A percentile compares a stretch with the other conserved stretches of the same genome.
Conservation (phyloP, 2,113 vertebrate genomes). For the Oryzias celebensis region DNA sequence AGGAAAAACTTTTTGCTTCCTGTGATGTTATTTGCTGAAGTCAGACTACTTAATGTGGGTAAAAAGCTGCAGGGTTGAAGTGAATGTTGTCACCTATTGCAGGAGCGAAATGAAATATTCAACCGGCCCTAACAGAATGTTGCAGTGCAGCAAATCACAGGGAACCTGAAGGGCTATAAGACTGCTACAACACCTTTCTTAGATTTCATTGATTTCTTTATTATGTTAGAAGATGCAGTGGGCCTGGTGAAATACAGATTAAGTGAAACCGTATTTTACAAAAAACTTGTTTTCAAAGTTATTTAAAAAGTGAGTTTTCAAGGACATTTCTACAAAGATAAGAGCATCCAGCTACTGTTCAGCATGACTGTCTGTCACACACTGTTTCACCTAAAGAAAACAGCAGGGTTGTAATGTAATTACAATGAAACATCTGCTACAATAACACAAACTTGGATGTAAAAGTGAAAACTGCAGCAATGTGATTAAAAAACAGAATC, state of each 20-base stretch:
- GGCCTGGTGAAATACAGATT: not conserved
- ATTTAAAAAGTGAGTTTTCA: not conserved
- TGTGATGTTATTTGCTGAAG: constrained; percentile 5
- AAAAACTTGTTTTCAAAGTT: not conserved
- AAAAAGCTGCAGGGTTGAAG: too few relatives aligned
- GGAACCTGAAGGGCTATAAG: constrained; percentile 13
- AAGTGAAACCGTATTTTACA: constrained; percentile 2
- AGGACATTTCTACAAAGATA: not conserved
- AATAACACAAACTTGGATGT: constrained; percentile 15
- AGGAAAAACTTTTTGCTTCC: not conserved
- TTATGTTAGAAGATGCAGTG: constrained; percentile 17
- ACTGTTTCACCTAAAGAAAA: constrained; percentile 7
- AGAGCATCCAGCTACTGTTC: constrained; percentile 3
- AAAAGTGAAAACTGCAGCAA: constrained; percentile 4
- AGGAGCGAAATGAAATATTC: constrained; percentile 37
- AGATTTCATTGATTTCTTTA: constrained; percentile 6
- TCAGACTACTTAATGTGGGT: constrained; percentile 20
- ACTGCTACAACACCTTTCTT: constrained; percentile 13
- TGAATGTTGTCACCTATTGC: constrained; percentile 1
- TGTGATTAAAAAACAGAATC: constrained; percentile 35
- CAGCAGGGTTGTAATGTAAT: not conserved
- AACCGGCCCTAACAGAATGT: constrained; percentile 18
- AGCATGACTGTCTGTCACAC: not conserved
- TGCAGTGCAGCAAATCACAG: constrained; percentile 19
- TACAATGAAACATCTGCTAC: constrained; percentile 30